These are phyloP conservation scores for Pteronura brasiliensis DNA, from an alignment of 2,113 vertebrate species.

Conservation along the genomic window DNA sequence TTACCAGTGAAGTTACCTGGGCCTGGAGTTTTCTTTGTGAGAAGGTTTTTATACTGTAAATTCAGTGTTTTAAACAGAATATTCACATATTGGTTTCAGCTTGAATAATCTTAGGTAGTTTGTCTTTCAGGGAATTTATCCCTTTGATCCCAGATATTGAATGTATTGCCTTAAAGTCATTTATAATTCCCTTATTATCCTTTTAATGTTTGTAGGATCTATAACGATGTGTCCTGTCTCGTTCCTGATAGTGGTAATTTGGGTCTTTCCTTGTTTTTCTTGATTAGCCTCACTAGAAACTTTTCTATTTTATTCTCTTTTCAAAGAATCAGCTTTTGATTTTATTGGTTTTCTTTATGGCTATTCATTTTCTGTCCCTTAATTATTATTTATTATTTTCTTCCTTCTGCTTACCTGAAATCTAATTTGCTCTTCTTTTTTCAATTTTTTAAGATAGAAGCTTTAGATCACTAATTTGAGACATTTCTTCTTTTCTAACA, in stretches of 20 bases:
- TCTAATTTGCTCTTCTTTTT: background rate
- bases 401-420: background rate
- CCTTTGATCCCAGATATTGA: background rate
- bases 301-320: background rate
- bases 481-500: background rate
- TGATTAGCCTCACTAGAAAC: background rate
- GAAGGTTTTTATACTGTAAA: background rate
- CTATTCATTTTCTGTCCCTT: background rate
- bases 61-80: background rate
- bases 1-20: background rate
- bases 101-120: background rate
- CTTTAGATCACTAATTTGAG: background rate
- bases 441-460: background rate
- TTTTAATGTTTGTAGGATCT: background rate
- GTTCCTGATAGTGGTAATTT: background rate
- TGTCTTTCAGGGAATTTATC: conserved; percentile 9
- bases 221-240: background rate
- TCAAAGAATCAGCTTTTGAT: background rate
- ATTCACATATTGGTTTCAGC: background rate
- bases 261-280: background rate
- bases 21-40: background rate
- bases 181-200: background rate
- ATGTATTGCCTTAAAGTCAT: background rate
- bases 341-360: conserved; percentile 17
- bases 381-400: conserved; percentile 1